phyloP scores from a whole-genome alignment of 2,113 vertebrate species.

The Stigmatopora nigra region DNA sequence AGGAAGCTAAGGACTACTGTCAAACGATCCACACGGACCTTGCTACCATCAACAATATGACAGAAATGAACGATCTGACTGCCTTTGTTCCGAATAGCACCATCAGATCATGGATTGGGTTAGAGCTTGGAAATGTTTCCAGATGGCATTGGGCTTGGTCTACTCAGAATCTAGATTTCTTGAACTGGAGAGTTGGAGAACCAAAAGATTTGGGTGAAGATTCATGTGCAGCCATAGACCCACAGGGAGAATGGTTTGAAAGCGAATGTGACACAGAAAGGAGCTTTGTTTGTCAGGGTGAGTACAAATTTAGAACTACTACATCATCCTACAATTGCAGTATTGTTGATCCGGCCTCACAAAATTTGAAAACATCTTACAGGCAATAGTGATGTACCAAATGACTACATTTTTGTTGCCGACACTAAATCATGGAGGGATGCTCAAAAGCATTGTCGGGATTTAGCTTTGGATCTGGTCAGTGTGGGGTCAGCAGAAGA shows the following conservation, averaged over 20 bases:
- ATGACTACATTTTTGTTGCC: conserved; percentile 22
- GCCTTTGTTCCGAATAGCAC: conserved; percentile 4
- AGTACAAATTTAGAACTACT: conserved; percentile 17
- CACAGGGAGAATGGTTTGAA: conserved; percentile 49
- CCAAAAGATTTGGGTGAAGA: conserved; percentile 4
- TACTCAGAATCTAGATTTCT: conserved; percentile 34
- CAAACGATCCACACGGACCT: conserved; percentile 49
- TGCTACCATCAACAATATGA: conserved; percentile 44
- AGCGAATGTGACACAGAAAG: conserved; percentile 29
- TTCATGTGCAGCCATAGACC: conserved; percentile 48
- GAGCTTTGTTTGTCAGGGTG: conserved; percentile 58
- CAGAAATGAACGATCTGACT: conserved; percentile 37
- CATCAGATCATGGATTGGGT: conserved; percentile 53
- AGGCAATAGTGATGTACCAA: not conserved
- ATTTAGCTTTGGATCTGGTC: conserved; percentile 45
- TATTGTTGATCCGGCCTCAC: not conserved
- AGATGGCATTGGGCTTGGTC: conserved; percentile 57
- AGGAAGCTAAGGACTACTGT: conserved; percentile 51
- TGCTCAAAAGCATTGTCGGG: conserved; percentile 51
- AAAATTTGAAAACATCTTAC: not conserved
- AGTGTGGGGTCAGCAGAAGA: conserved; percentile 38
- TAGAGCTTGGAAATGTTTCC: conserved; percentile 33
- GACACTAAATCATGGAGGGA: conserved; percentile 47
- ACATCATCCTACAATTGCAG: not conserved
- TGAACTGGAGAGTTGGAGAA: conserved; percentile 44